Percentiles rank a stretch among this genome's conserved stretches.
Conservation (phyloP, 2,797 vertebrate species). For the Anableps anableps region DNA sequence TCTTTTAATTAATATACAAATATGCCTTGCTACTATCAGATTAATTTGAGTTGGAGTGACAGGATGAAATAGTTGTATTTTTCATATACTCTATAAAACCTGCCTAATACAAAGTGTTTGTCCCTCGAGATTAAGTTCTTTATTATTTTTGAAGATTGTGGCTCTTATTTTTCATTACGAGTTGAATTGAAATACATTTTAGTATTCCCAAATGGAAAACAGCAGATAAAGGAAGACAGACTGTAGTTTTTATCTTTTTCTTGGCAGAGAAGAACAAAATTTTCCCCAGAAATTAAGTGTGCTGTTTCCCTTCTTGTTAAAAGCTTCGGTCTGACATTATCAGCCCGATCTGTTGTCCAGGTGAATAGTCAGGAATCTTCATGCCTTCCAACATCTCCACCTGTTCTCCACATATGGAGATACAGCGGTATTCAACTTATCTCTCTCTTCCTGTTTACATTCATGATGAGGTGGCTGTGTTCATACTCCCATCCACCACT, state of each 20-base stretch:
- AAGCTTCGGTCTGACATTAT: background rate
- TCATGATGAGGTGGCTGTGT: background rate
- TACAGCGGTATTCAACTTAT: background rate
- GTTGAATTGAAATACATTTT: background rate
- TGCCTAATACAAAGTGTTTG: background rate
- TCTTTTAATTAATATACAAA: background rate
- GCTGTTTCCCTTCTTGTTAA: background rate
- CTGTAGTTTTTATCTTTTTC: background rate
- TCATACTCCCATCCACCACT: background rate
- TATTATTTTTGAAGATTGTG: background rate
- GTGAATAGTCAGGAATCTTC: background rate
- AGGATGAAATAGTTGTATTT: background rate
- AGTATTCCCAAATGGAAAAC: background rate
- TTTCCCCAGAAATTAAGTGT: background rate
- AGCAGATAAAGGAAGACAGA: constrained; percentile 2
- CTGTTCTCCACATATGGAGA: background rate
- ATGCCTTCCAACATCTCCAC: constrained; percentile 2
- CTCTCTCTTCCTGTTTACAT: background rate
- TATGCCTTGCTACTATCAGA: no score
- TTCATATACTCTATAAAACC: background rate
- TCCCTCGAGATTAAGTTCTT: background rate
- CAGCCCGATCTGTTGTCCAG: background rate
- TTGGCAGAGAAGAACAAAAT: constrained; percentile 1
- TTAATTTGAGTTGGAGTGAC: constrained; percentile 1
- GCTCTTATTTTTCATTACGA: background rate